Evolutionary conservation across 2,113 vertebrate species (phyloP).

Genomic region (Balaeniceps rex): DNA sequence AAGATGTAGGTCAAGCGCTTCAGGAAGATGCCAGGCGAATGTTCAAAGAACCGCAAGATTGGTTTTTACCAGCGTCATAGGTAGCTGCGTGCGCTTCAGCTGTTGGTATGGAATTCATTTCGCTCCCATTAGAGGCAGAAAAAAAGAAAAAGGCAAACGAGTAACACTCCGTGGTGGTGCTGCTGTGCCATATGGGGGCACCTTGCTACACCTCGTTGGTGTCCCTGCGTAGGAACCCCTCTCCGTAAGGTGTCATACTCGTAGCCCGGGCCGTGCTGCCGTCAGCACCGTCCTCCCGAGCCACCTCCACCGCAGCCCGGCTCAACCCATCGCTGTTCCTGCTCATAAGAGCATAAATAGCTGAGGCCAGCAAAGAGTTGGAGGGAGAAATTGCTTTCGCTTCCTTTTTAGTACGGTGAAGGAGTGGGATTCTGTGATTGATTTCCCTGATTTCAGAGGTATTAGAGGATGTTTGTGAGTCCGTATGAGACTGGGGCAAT

Average conservation of each 20-base stretch:
- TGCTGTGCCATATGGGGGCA: neutral
- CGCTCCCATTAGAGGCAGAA: neutral
- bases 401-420: neutral
- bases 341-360: rapidly evolving
- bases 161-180: neutral
- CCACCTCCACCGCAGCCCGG: neutral
- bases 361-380: neutral
- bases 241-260: rapidly evolving
- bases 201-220: neutral
- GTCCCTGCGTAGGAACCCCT: neutral
- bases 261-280: neutral
- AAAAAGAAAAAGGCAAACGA: neutral
- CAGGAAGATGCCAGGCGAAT: constrained; percentile 17
- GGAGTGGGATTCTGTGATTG: neutral
- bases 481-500: neutral
- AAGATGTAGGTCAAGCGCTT: constrained; percentile 43
- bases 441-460: neutral
- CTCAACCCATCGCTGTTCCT: rapidly evolving
- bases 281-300: rapidly evolving
- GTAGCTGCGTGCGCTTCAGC: neutral
- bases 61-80: neutral
- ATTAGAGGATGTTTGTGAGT: neutral
- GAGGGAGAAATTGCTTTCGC: neutral
- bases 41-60: neutral
- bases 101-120: neutral